Percentiles rank a stretch among this genome's conserved stretches.
Conservation (phyloP, 1,140 invertebrate genomes). For the Melanaphis sacchari region DNA sequence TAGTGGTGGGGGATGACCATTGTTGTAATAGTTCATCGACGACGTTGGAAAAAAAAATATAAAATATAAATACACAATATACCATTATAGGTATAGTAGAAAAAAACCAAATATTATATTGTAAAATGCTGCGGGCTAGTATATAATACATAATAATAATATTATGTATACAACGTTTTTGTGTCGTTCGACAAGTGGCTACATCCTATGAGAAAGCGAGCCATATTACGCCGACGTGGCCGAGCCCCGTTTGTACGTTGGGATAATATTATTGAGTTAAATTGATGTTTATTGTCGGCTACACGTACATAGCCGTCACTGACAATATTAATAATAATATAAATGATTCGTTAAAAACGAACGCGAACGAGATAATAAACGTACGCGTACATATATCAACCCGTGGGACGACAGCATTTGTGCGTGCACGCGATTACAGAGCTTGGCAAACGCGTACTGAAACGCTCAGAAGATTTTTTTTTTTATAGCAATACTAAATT, state of each 20-base stretch:
- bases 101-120: not conserved
- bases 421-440: not conserved
- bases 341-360: constrained; percentile 12
- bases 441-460: not conserved
- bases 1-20: not conserved
- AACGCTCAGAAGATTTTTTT: constrained; percentile 8
- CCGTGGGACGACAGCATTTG: not conserved
- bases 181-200: constrained; percentile 9
- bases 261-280: constrained; percentile 46
- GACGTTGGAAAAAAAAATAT: not conserved
- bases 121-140: not conserved
- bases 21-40: constrained; percentile 15
- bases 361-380: not conserved
- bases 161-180: not conserved
- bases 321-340: not conserved
- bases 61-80: constrained; percentile 10
- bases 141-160: not conserved
- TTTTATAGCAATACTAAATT: not conserved
- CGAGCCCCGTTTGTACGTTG: not conserved
- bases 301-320: not conserved
- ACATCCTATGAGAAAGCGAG: constrained; percentile 28
- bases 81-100: not conserved
- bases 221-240: not conserved
- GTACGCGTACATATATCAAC: not conserved
- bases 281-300: constrained; percentile 48